Conservation (phyloP, 2,797 vertebrate genomes). For the Stomatorhinus walkeri region DNA sequence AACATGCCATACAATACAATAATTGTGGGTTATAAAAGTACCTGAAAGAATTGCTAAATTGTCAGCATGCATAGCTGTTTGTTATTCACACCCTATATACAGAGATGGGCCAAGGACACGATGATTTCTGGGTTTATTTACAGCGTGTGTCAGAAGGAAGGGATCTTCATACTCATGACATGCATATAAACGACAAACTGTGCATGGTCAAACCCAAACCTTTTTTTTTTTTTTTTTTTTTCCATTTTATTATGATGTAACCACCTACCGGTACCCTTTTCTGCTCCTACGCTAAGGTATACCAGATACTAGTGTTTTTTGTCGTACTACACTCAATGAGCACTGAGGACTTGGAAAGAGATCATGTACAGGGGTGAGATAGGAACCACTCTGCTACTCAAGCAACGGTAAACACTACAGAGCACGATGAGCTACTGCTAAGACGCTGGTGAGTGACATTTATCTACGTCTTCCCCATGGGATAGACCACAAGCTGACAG, state of each 20-base stretch:
- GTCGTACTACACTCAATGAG: conserved; percentile 67
- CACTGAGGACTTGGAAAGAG: conserved; percentile 72
- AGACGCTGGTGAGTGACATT: conserved; percentile 82
- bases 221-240: conserved; percentile 45
- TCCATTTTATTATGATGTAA: conserved; percentile 9
- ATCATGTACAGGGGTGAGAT: conserved; percentile 74
- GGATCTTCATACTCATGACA: conserved; percentile 74
- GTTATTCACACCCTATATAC: conserved; percentile 85
- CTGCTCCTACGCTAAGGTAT: conserved; percentile 65
- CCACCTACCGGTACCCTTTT: neutral
- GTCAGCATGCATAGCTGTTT: conserved; percentile 92
- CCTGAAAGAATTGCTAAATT: conserved; percentile 94
- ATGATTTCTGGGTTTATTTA: conserved; percentile 74
- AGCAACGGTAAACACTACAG: conserved; percentile 77
- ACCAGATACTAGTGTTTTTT: conserved; percentile 58
- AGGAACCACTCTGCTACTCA: conserved; percentile 74
- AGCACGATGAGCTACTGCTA: conserved; percentile 71
- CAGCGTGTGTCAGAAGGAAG: conserved; percentile 75
- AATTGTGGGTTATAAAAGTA: conserved; percentile 92
- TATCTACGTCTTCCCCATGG: conserved; percentile 71
- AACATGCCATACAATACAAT: conserved; percentile 82
- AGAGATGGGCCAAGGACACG: conserved; percentile 64
- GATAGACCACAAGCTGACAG: conserved; percentile 65
- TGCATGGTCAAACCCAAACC: conserved; percentile 62
- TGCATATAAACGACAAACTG: conserved; percentile 79